Evolutionary conservation across 1,140 invertebrate species (phyloP).

Genomic region (Metaphire vulgaris): DNA sequence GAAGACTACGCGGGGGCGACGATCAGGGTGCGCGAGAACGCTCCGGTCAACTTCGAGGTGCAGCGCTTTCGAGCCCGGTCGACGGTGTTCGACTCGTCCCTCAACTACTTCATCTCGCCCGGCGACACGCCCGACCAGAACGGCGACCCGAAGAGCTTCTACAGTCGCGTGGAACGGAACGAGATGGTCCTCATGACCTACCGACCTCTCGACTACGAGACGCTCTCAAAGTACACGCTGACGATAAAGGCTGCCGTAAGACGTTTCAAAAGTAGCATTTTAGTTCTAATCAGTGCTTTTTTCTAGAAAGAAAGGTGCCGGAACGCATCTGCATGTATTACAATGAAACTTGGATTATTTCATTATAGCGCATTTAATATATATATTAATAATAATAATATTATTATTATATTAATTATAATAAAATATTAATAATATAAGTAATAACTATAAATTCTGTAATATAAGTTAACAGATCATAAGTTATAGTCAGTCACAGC

Average conservation of each 20-base stretch:
- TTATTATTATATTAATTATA: no score
- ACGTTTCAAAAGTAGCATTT: no score
- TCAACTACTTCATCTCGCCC: conserved; percentile 86
- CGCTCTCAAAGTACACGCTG: conserved; percentile 89
- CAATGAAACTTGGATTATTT: no score
- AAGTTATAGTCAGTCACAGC: no score
- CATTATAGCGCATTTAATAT: no score
- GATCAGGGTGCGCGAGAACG: conserved; percentile 24
- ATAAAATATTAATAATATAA: no score
- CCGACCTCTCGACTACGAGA: conserved; percentile 88
- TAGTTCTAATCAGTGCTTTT: no score
- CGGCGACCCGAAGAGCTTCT: conserved; percentile 9
- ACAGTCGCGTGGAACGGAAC: conserved; percentile 3
- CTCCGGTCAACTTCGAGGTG: conserved; percentile 20
- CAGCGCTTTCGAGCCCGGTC: conserved; percentile 21
- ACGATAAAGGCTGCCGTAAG: conserved; percentile 86
- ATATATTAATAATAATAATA: no score
- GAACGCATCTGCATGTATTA: no score
- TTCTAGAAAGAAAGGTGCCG: no score
- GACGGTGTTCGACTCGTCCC: neutral
- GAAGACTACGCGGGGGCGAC: conserved; percentile 20
- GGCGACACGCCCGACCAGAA: conserved; percentile 16
- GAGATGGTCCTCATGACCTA: conserved; percentile 66
- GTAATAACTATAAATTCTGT: no score
- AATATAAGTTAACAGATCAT: no score